phyloP scores from a whole-genome alignment of 2,113 vertebrate species.

The Copsychus sechellarum region DNA sequence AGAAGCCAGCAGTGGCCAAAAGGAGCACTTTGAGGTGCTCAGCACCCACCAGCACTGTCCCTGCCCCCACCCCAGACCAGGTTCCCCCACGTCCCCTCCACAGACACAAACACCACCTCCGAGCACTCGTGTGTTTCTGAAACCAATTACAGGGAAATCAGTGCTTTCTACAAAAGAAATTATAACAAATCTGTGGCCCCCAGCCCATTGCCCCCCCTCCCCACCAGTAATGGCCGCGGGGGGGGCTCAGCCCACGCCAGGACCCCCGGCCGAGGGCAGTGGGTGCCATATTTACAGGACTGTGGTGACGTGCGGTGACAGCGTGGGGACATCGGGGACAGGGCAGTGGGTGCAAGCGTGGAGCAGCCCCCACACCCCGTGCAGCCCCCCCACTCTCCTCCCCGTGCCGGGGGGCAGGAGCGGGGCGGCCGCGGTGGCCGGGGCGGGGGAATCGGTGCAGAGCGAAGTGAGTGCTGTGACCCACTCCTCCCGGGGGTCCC shows the following conservation, averaged over 20 bases:
- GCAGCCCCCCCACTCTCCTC: neutral
- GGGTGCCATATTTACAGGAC: constrained; percentile 31
- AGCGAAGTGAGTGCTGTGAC: neutral
- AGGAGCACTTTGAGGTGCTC: neutral
- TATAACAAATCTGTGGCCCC: constrained; percentile 54
- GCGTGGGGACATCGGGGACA: neutral
- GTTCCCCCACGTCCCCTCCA: fast-evolving
- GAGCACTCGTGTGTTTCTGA: constrained; percentile 61
- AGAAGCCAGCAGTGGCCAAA: neutral
- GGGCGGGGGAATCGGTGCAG: neutral
- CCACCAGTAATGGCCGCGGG: neutral
- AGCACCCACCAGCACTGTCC: neutral
- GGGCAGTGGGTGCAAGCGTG: neutral
- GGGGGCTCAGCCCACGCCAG: neutral
- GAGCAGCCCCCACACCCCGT: neutral
- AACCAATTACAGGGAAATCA: constrained; percentile 58
- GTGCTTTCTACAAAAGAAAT: constrained; percentile 70
- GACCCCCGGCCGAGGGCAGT: neutral
- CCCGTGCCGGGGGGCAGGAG: neutral
- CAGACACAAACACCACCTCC: neutral
- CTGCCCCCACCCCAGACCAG: fast-evolving
- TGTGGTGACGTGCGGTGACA: constrained; percentile 27
- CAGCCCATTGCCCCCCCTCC: neutral
- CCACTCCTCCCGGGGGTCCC: constrained; percentile 25
- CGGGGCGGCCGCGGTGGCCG: neutral